These are phyloP conservation scores for Canis aureus DNA, from an alignment of 2,113 vertebrate genomes.

Conservation along the genomic window DNA sequence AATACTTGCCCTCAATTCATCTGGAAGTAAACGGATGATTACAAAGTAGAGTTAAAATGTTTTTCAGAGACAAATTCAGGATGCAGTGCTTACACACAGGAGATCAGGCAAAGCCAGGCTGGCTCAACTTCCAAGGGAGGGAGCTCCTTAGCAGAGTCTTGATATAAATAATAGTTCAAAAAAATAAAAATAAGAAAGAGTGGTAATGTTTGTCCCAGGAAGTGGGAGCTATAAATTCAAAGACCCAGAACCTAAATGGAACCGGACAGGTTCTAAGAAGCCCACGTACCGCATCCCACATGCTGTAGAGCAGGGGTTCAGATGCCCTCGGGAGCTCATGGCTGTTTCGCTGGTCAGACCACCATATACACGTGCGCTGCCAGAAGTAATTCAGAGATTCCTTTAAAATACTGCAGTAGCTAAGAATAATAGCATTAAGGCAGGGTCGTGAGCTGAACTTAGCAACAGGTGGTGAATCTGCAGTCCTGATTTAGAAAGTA, in stretches of 20 bases:
- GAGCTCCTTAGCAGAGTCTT: not conserved
- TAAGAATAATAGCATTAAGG: conserved; percentile 21
- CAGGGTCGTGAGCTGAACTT: not conserved
- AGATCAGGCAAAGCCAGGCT: not conserved
- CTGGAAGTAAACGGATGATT: not conserved
- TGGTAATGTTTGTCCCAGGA: not conserved
- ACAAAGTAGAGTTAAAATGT: not conserved
- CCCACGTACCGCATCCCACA: not conserved
- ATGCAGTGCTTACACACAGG: not conserved
- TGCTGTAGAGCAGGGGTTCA: not conserved
- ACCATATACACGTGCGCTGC: not conserved
- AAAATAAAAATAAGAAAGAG: not conserved
- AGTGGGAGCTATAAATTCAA: not conserved
- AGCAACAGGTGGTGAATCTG: not conserved
- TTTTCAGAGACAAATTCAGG: not conserved
- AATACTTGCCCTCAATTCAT: not conserved
- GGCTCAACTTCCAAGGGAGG: not conserved
- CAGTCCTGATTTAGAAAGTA: not conserved
- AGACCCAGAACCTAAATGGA: not conserved
- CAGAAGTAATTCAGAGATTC: not conserved
- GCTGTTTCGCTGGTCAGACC: not conserved
- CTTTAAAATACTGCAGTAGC: not conserved
- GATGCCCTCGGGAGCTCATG: not conserved
- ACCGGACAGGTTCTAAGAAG: not conserved
- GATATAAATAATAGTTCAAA: not conserved